Conservation (phyloP, 2,797 vertebrate species). For the Poecilia picta region DNA sequence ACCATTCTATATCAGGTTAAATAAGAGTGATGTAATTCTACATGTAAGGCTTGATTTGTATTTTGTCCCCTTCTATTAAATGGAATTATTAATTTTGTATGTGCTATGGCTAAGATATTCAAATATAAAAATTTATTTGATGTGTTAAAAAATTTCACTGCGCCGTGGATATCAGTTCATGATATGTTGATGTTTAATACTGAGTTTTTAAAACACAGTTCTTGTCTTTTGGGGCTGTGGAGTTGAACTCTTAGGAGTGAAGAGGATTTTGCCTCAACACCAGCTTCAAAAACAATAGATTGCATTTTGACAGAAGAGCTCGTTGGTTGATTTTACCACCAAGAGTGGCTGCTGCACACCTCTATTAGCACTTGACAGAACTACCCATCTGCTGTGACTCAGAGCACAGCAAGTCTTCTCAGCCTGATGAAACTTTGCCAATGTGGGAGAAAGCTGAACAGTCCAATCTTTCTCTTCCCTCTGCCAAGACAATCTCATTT, state of each 20-base stretch:
- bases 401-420: constrained; percentile 58
- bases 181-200: not conserved
- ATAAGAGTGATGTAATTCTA: not conserved
- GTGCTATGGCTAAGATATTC: not conserved
- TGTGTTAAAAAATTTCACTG: not conserved
- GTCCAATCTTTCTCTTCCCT: constrained; percentile 32
- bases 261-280: constrained; percentile 23
- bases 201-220: not conserved
- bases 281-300: constrained; percentile 19
- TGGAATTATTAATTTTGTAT: not conserved
- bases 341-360: constrained; percentile 39
- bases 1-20: not conserved
- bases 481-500: constrained; percentile 41
- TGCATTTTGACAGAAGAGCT: constrained; percentile 18
- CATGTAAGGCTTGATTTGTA: not conserved
- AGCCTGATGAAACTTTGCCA: constrained; percentile 57
- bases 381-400: constrained; percentile 68
- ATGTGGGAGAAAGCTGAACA: constrained; percentile 42
- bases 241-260: not conserved
- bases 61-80: not conserved
- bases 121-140: not conserved
- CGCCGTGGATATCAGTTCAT: not conserved
- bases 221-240: not conserved
- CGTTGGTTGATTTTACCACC: constrained; percentile 15
- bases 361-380: constrained; percentile 59